Conservation (phyloP, 2,797 vertebrate genomes). For the Phoxinus dragarum region DNA sequence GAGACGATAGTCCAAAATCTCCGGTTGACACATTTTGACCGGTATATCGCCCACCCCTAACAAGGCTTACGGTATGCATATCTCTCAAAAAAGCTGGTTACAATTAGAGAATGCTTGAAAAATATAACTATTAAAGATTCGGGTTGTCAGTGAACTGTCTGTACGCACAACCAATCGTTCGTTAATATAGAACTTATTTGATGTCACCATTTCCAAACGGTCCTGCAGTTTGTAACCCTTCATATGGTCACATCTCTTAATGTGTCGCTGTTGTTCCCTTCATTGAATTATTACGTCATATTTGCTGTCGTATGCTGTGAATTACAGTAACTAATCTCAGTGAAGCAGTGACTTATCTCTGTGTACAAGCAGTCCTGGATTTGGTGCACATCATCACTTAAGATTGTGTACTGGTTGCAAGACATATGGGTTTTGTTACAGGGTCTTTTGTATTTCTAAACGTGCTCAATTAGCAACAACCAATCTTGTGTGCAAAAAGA, state of each 20-base stretch:
- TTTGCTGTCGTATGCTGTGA: constrained; percentile 67
- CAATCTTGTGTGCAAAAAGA: constrained; percentile 77
- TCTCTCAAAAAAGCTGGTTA: constrained; percentile 28
- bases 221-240: constrained; percentile 54
- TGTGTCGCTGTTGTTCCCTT: constrained; percentile 65
- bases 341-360: constrained; percentile 62
- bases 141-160: constrained; percentile 32
- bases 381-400: constrained; percentile 66
- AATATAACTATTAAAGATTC: constrained; percentile 3
- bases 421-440: constrained; percentile 73
- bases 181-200: constrained; percentile 15
- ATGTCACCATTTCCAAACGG: constrained; percentile 29
- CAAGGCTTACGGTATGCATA: neutral
- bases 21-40: neutral
- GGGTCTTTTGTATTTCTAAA: constrained; percentile 75
- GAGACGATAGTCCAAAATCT: too few relatives aligned
- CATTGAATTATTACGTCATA: constrained; percentile 65
- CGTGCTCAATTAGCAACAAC: constrained; percentile 70
- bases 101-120: constrained; percentile 12
- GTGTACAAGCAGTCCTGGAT: constrained; percentile 51
- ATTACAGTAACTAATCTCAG: constrained; percentile 65
- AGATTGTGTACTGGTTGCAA: constrained; percentile 68
- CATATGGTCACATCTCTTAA: constrained; percentile 58
- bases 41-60: neutral
- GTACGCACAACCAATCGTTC: constrained; percentile 18